phyloP scores from a whole-genome alignment of 2,113 vertebrate genomes.

The Salminus brasiliensis region DNA sequence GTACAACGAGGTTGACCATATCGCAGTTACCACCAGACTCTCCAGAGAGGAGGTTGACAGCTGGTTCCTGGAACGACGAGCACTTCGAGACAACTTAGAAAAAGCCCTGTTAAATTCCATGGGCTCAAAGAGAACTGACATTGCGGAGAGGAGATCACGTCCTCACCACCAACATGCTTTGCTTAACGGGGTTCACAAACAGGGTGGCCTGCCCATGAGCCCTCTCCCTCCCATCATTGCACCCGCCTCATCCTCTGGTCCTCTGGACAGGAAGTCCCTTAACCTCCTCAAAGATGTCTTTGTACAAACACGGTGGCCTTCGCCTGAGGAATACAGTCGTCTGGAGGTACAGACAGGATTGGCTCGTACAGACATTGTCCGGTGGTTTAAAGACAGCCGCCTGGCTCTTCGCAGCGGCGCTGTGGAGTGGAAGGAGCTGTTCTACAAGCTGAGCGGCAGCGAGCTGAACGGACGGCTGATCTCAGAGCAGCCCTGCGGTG shows the following conservation, averaged over 20 bases:
- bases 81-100: slow-evolving; percentile 89
- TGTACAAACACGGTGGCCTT: slow-evolving; percentile 89
- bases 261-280: slow-evolving; percentile 75
- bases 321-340: slow-evolving; percentile 87
- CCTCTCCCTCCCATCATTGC: slow-evolving; percentile 70
- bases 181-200: slow-evolving; percentile 82
- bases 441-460: slow-evolving; percentile 71
- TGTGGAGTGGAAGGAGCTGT: slow-evolving; percentile 84
- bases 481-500: slow-evolving; percentile 70
- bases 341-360: slow-evolving; percentile 85
- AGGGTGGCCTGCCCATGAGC: slow-evolving; percentile 70
- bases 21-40: slow-evolving; percentile 81
- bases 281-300: slow-evolving; percentile 87
- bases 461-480: slow-evolving; percentile 58
- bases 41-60: slow-evolving; percentile 88
- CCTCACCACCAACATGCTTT: slow-evolving; percentile 63
- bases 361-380: slow-evolving; percentile 85
- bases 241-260: slow-evolving; percentile 61
- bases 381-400: slow-evolving; percentile 89
- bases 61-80: slow-evolving; percentile 90
- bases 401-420: slow-evolving; percentile 76
- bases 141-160: slow-evolving; percentile 63
- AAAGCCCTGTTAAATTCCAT: slow-evolving; percentile 92
- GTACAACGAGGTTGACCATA: slow-evolving; percentile 82
- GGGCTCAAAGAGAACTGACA: slow-evolving; percentile 77